Percentiles rank a stretch among this genome's conserved stretches.
phyloP scores from a whole-genome alignment of 2,888 invertebrate genomes.

The Chaitophorus viminalis region DNA sequence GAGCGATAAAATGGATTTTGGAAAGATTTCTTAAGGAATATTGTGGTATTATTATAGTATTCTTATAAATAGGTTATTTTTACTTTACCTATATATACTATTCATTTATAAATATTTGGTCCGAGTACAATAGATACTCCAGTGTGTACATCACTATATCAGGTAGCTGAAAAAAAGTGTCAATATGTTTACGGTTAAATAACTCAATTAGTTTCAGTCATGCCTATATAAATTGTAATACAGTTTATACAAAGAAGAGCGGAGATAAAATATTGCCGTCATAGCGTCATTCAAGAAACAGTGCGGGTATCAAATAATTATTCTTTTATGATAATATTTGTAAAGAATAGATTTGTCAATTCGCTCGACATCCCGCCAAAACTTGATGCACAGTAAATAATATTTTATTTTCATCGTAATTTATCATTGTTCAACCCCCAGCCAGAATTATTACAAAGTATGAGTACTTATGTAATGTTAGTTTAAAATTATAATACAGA shows the following conservation, averaged over 20 bases:
- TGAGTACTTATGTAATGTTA: no score
- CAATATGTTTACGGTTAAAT: constrained; percentile 50
- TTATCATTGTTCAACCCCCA: neutral
- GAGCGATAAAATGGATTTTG: no score
- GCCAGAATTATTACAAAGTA: no score
- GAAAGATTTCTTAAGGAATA: neutral
- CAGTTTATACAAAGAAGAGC: no score
- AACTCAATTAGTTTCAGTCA: constrained; percentile 54
- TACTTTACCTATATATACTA: neutral
- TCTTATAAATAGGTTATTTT: no score
- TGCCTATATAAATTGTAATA: constrained; percentile 7
- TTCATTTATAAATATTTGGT: constrained; percentile 46
- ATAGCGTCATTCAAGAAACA: neutral
- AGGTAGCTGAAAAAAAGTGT: constrained; percentile 43
- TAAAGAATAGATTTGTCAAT: neutral
- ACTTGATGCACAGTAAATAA: neutral
- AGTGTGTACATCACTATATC: neutral
- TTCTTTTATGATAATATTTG: neutral
- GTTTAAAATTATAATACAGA: no score
- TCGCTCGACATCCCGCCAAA: neutral
- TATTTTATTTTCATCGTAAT: neutral
- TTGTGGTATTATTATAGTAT: neutral
- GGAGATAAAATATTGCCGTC: neutral
- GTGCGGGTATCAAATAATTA: neutral
- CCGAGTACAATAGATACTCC: neutral